These are phyloP conservation scores for Enteromius mattozi DNA, from an alignment of 2,797 vertebrate species.

Conservation along the genomic window DNA sequence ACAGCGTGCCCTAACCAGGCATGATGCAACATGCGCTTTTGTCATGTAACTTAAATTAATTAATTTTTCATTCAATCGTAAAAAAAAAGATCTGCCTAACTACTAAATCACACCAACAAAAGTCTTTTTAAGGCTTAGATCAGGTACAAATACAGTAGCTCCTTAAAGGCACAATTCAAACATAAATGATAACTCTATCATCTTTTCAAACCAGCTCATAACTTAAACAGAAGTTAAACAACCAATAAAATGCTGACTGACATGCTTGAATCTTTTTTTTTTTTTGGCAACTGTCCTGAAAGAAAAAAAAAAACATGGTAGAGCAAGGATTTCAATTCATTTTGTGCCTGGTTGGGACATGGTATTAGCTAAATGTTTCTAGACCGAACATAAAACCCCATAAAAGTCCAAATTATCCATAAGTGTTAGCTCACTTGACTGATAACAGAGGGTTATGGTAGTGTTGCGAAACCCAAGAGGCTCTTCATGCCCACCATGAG, in stretches of 20 bases:
- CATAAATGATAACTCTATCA: neutral
- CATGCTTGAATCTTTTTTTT: neutral
- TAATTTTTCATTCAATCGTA: neutral
- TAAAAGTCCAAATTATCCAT: neutral
- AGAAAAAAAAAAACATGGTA: neutral
- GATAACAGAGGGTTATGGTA: slow-evolving; percentile 13
- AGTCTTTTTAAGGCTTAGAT: neutral
- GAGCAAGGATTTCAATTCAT: neutral
- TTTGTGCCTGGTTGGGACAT: neutral
- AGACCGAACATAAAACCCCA: slow-evolving; percentile 12
- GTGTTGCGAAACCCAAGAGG: slow-evolving; percentile 17
- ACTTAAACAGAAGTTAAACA: neutral
- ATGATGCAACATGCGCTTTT: slow-evolving; percentile 11
- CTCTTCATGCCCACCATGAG: slow-evolving; percentile 14
- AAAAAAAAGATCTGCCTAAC: neutral
- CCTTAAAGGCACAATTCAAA: neutral
- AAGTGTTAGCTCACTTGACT: slow-evolving; percentile 6
- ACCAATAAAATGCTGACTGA: neutral
- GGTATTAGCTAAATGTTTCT: neutral
- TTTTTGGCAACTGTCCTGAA: neutral
- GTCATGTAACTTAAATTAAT: neutral
- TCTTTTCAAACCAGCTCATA: neutral
- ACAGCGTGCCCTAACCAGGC: neutral
- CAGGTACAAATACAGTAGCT: neutral
- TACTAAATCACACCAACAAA: neutral